Percentiles rank a stretch among this genome's conserved stretches.
Conservation (phyloP, 2,888 invertebrate genomes). For the Papilio gigon region DNA sequence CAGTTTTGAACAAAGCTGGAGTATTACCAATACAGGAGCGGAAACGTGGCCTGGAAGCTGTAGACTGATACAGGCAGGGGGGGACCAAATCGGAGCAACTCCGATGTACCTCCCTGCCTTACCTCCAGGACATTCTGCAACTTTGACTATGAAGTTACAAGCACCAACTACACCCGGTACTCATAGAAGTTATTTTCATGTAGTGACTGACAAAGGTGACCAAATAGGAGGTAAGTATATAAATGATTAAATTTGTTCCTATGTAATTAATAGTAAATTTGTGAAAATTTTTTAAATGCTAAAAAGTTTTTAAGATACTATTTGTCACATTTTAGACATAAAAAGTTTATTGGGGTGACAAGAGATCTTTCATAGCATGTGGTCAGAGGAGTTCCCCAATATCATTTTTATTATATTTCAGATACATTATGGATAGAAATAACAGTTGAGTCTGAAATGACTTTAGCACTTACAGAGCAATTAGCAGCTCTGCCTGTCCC, state of each 20-base stretch:
- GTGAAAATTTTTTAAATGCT: too few relatives aligned
- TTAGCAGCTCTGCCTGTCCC: slow-evolving; percentile 80
- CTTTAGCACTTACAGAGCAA: slow-evolving; percentile 91
- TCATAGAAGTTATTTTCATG: slow-evolving; percentile 94
- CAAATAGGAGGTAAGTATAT: slow-evolving; percentile 92
- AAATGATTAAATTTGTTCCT: too few relatives aligned
- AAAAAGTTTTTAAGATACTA: too few relatives aligned
- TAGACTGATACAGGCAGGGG: slow-evolving; percentile 88
- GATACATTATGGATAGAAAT: slow-evolving; percentile 92
- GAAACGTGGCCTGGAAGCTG: slow-evolving; percentile 94
- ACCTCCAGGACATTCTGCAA: slow-evolving; percentile 88
- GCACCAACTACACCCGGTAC: slow-evolving; percentile 89
- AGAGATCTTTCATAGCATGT: too few relatives aligned
- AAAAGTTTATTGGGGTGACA: too few relatives aligned
- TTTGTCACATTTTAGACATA: too few relatives aligned
- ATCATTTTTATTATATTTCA: slow-evolving; percentile 65
- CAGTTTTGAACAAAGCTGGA: slow-evolving; percentile 94
- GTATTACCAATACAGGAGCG: slow-evolving; percentile 92
- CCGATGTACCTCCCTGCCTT: slow-evolving; percentile 86
- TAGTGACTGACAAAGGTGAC: slow-evolving; percentile 92
- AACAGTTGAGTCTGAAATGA: slow-evolving; percentile 90
- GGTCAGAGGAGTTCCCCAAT: too few relatives aligned
- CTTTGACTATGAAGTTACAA: slow-evolving; percentile 89
- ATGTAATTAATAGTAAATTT: too few relatives aligned
- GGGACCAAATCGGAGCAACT: slow-evolving; percentile 76